Percentiles rank a stretch among this genome's conserved stretches.
Conservation (phyloP, 2,888 invertebrate genomes). For the Miltochrista miniata region DNA sequence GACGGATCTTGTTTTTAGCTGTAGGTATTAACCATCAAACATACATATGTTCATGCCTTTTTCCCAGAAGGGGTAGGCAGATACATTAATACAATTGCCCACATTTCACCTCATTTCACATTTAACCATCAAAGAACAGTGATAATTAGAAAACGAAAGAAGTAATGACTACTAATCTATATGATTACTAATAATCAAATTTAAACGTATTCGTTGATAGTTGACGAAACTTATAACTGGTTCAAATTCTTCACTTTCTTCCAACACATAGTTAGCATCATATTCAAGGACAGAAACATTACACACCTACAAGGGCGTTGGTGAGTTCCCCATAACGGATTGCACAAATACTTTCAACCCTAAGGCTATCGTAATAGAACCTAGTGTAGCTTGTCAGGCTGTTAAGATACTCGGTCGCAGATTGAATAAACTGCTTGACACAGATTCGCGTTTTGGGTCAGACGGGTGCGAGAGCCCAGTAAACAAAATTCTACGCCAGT, state of each 20-base stretch:
- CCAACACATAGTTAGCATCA: conserved; percentile 56
- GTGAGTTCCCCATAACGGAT: conserved; percentile 46
- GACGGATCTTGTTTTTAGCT: too few species aligned
- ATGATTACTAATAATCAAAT: too few species aligned
- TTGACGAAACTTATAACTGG: conserved; percentile 26
- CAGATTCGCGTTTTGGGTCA: conserved; percentile 82
- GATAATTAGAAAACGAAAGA: too few species aligned
- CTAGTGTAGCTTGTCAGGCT: conserved; percentile 47
- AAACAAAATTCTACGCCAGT: conserved; percentile 68
- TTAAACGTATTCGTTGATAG: conserved; percentile 5
- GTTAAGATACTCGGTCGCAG: conserved; percentile 66
- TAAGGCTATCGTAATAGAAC: conserved; percentile 42
- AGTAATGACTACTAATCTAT: not conserved
- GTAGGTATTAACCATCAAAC: not conserved
- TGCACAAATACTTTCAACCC: conserved; percentile 45
- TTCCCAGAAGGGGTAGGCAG: too few species aligned
- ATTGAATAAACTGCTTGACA: conserved; percentile 84
- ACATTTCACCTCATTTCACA: too few species aligned
- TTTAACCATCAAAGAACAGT: too few species aligned
- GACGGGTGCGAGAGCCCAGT: conserved; percentile 65
- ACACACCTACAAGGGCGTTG: conserved; percentile 67
- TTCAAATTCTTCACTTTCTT: conserved; percentile 46
- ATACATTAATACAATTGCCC: too few species aligned
- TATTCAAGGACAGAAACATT: conserved; percentile 70
- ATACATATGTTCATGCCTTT: too few species aligned